A percentile compares a stretch with the other conserved stretches of the same genome.
Evolutionary conservation across 64 coral and sea anemone genomes (phyloP).

Genomic region (Acropora yongei): DNA sequence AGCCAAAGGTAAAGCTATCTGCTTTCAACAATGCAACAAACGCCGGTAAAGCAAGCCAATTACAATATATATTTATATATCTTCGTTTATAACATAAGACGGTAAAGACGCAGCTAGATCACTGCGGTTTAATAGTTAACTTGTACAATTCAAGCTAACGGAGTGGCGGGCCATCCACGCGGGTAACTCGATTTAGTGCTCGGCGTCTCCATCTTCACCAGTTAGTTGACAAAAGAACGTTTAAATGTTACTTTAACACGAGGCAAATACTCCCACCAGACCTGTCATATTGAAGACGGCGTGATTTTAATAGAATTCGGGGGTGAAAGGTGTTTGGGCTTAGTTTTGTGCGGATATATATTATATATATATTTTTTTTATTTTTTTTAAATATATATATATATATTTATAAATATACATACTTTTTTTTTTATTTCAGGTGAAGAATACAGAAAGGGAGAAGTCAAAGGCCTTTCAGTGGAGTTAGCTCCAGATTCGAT

Average conservation of each 20-base stretch:
- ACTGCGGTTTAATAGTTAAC: neutral
- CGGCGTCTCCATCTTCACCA: neutral
- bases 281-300: slow-evolving; percentile 1
- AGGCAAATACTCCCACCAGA: slow-evolving; percentile 5
- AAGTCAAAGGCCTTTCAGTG: neutral
- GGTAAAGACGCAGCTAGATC: neutral
- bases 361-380: neutral
- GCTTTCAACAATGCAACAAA: slow-evolving; percentile 34
- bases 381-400: neutral
- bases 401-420: neutral
- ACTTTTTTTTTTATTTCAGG: slow-evolving; percentile 28
- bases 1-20: slow-evolving; percentile 54
- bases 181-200: neutral
- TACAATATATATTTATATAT: neutral
- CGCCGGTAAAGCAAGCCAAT: neutral
- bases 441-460: slow-evolving; percentile 44
- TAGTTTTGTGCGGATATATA: neutral
- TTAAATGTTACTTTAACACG: slow-evolving; percentile 65
- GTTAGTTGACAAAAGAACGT: slow-evolving; percentile 66
- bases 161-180: neutral
- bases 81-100: neutral
- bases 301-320: neutral
- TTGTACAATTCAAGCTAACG: neutral
- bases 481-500: slow-evolving; percentile 32
- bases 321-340: neutral